A percentile compares a stretch with the other conserved stretches of the same genome.
Conservation (phyloP, 2,113 vertebrate genomes). For the Piaya cayana region DNA sequence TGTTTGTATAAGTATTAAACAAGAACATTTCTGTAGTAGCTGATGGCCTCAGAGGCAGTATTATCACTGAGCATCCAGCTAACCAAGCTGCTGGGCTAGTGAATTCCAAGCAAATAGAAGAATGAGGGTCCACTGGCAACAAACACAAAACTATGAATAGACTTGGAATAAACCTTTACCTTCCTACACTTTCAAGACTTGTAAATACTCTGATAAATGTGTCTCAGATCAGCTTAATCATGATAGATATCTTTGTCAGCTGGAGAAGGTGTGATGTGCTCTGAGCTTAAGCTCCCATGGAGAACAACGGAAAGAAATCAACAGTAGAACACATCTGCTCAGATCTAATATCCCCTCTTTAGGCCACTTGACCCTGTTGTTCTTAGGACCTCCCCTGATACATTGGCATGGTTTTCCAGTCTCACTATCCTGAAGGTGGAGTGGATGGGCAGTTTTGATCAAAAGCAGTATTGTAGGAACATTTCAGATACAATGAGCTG, state of each 20-base stretch:
- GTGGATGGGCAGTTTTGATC: not conserved
- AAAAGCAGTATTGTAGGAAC: not conserved
- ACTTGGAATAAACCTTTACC: not conserved
- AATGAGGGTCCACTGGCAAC: not conserved
- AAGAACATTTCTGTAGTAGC: not conserved
- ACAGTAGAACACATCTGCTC: not conserved
- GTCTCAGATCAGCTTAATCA: not conserved
- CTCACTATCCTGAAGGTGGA: not conserved
- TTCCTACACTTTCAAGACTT: not conserved
- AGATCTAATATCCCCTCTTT: not conserved
- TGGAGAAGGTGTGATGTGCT: not conserved
- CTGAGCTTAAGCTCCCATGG: not conserved
- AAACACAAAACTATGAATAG: not conserved
- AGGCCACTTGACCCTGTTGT: not conserved
- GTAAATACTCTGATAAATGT: not conserved
- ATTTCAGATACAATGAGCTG: not conserved
- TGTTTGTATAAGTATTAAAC: not conserved
- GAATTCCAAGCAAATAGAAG: not conserved
- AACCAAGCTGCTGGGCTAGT: not conserved
- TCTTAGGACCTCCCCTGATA: not conserved
- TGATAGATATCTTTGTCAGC: not conserved
- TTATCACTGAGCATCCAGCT: not conserved
- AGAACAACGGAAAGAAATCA: not conserved
- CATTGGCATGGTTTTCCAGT: not conserved
- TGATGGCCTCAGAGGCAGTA: not conserved